These are phyloP conservation scores for Papilio polyxenes DNA, from an alignment of 1,140 invertebrate genomes.

Conservation along the genomic window DNA sequence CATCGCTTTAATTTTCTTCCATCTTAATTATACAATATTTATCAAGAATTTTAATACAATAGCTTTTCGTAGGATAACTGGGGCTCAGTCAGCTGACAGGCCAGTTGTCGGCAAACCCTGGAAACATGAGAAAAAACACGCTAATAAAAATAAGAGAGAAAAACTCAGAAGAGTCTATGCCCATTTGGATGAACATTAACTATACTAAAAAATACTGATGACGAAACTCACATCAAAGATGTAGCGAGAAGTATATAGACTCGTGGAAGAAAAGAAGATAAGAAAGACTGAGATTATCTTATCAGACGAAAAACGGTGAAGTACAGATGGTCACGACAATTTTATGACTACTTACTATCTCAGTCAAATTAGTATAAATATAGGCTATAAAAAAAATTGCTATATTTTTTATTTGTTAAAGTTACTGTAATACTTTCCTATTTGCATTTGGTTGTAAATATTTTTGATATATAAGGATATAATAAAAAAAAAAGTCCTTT, in stretches of 20 bases:
- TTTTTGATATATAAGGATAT: slow-evolving; percentile 15
- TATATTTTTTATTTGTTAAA: neutral
- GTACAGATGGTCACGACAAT: no score
- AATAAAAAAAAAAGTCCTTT: slow-evolving; percentile 2
- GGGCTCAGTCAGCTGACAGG: slow-evolving; percentile 55
- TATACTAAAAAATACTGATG: neutral
- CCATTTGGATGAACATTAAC: slow-evolving; percentile 88
- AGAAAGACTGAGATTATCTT: neutral
- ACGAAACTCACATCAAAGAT: neutral
- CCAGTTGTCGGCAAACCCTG: slow-evolving; percentile 85
- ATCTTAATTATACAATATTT: neutral
- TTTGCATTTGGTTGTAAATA: slow-evolving; percentile 25
- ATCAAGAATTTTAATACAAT: neutral
- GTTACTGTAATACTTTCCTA: neutral
- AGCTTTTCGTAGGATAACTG: slow-evolving; percentile 58
- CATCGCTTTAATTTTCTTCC: neutral
- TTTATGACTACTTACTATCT: no score
- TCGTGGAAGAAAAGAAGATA: neutral
- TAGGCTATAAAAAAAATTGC: neutral
- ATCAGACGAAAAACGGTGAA: no score
- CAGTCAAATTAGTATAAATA: no score
- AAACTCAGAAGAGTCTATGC: slow-evolving; percentile 91
- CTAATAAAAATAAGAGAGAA: slow-evolving; percentile 91
- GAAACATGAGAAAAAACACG: slow-evolving; percentile 89
- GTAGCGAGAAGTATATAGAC: neutral